Evolutionary conservation across 1,140 invertebrate species (phyloP).

Genomic region (Schlechtendalia chinensis): DNA sequence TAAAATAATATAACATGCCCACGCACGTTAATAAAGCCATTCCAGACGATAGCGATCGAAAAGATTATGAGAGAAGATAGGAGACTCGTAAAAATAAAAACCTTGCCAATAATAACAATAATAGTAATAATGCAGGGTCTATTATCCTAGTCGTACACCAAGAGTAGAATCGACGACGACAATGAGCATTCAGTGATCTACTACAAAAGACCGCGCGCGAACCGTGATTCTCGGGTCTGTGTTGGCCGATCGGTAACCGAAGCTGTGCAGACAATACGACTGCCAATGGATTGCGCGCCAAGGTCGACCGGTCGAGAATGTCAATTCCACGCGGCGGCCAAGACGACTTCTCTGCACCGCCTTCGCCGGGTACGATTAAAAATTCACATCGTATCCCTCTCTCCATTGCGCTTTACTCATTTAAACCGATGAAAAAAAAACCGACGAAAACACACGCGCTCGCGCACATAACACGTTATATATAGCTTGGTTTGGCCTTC

Average conservation of each 20-base stretch:
- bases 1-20: no score
- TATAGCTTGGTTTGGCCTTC: slow-evolving; percentile 20
- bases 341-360: slow-evolving; percentile 33
- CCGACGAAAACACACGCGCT: not conserved
- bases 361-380: slow-evolving; percentile 25
- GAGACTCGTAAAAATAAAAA: no score
- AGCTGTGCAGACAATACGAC: slow-evolving; percentile 38
- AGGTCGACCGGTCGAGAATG: slow-evolving; percentile 47
- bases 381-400: slow-evolving; percentile 39
- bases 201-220: slow-evolving; percentile 1
- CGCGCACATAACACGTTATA: not conserved
- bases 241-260: slow-evolving; percentile 18
- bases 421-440: no score
- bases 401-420: not conserved
- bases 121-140: not conserved
- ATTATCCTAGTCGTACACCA: slow-evolving; percentile 1
- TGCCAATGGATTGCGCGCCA: slow-evolving; percentile 27
- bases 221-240: not conserved
- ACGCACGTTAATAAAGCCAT: no score
- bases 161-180: not conserved
- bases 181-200: not conserved
- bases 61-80: no score
- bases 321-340: slow-evolving; percentile 41
- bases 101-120: no score
- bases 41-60: no score